Evolutionary conservation across 2,888 invertebrate genomes (phyloP).

Genomic region (Aporophyla lueneburgensis): DNA sequence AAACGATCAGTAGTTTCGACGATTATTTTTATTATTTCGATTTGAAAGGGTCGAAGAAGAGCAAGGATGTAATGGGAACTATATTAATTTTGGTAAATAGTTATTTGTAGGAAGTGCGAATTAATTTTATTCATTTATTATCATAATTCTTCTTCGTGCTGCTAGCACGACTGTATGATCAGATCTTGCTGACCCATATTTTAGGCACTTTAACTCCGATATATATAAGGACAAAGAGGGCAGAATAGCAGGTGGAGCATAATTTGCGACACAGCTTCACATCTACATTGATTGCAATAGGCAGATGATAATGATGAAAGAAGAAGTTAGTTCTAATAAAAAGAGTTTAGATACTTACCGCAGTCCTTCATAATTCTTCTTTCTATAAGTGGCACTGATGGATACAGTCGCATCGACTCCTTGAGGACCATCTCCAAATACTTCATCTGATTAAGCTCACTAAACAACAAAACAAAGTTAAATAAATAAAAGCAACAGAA

Average conservation of each 20-base stretch:
- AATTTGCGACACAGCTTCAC: no score
- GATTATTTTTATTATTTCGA: no score
- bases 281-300: not conserved
- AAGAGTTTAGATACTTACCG: slow-evolving; percentile 69
- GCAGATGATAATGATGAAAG: not conserved
- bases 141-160: no score
- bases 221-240: no score
- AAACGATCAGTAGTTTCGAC: no score
- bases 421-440: slow-evolving; percentile 90
- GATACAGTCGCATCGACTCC: slow-evolving; percentile 88
- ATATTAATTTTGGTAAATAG: no score
- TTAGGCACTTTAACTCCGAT: no score
- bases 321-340: not conserved
- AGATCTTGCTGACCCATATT: no score
- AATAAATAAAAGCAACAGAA: not conserved
- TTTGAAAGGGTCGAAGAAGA: no score
- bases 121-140: not conserved
- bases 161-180: no score
- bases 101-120: not conserved
- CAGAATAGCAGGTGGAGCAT: no score
- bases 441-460: slow-evolving; percentile 88
- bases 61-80: no score
- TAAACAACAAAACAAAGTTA: slow-evolving; percentile 59
- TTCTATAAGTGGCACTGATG: slow-evolving; percentile 88
- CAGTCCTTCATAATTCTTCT: slow-evolving; percentile 81